These are phyloP conservation scores for Coelopa pilipes DNA, from an alignment of 2,888 invertebrate species.

Conservation along the genomic window DNA sequence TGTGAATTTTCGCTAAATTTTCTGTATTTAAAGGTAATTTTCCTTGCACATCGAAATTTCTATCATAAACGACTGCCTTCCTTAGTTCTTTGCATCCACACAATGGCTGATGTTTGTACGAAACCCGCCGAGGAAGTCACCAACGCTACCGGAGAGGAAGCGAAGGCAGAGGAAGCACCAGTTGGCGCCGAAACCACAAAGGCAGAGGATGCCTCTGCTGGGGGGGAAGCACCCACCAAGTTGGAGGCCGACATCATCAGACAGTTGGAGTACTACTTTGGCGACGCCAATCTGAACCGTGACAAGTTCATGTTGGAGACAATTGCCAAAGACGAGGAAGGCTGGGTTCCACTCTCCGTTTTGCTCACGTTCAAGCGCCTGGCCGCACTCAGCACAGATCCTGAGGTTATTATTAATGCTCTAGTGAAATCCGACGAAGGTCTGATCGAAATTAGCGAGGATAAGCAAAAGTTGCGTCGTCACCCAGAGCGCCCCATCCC, in stretches of 20 bases:
- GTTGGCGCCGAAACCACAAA: background rate
- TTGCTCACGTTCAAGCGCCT: slow-evolving; percentile 91
- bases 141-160: slow-evolving; percentile 23
- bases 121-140: slow-evolving; percentile 44
- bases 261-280: slow-evolving; percentile 76
- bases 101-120: slow-evolving; percentile 60
- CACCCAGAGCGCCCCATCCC: slow-evolving; percentile 77
- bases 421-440: slow-evolving; percentile 79
- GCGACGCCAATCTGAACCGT: slow-evolving; percentile 89
- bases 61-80: no score
- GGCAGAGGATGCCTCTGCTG: background rate
- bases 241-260: slow-evolving; percentile 74
- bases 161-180: background rate
- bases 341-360: slow-evolving; percentile 88
- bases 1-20: slow-evolving; percentile 23
- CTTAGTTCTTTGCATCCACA: slow-evolving; percentile 12
- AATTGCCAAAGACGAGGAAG: slow-evolving; percentile 86
- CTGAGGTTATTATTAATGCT: slow-evolving; percentile 77
- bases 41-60: background rate
- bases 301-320: slow-evolving; percentile 95
- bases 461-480: slow-evolving; percentile 74
- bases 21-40: slow-evolving; percentile 32
- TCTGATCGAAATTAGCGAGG: slow-evolving; percentile 76
- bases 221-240: slow-evolving; percentile 49
- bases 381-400: slow-evolving; percentile 76